phyloP scores from a whole-genome alignment of 2,797 vertebrate species.

The Brotula barbata region DNA sequence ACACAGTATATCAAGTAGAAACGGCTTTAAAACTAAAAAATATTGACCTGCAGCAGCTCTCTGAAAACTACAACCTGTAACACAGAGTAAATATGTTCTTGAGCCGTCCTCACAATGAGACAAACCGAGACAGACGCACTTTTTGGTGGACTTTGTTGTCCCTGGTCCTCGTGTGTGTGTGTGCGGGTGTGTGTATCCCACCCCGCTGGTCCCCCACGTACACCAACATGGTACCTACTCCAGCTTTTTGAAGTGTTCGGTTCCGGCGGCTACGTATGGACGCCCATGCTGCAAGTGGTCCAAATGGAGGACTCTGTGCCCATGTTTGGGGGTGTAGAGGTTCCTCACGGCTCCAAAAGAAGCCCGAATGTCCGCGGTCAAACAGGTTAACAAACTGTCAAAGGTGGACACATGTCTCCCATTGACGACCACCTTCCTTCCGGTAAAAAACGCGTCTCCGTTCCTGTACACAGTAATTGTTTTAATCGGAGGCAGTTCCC shows the following conservation, averaged over 20 bases:
- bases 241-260: constrained; percentile 78
- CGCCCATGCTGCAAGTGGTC: constrained; percentile 70
- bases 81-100: not conserved
- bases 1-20: too few relatives aligned
- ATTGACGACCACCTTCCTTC: constrained; percentile 75
- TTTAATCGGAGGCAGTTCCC: constrained; percentile 57
- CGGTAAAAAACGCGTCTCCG: constrained; percentile 77
- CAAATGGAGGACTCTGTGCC: constrained; percentile 67
- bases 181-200: not conserved
- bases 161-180: too few relatives aligned
- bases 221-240: constrained; percentile 70
- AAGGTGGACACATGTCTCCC: constrained; percentile 71
- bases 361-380: constrained; percentile 67
- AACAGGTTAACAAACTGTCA: constrained; percentile 74
- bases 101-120: not conserved
- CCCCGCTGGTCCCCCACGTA: not conserved
- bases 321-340: constrained; percentile 74
- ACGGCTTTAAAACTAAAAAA: too few relatives aligned
- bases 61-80: not conserved
- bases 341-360: constrained; percentile 76
- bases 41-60: too few relatives aligned
- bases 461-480: constrained; percentile 78
- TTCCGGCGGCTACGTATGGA: constrained; percentile 79
- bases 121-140: not conserved
- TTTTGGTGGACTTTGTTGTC: not conserved